Conservation (phyloP, 2,113 vertebrate genomes). For the Enhydra lutris region DNA sequence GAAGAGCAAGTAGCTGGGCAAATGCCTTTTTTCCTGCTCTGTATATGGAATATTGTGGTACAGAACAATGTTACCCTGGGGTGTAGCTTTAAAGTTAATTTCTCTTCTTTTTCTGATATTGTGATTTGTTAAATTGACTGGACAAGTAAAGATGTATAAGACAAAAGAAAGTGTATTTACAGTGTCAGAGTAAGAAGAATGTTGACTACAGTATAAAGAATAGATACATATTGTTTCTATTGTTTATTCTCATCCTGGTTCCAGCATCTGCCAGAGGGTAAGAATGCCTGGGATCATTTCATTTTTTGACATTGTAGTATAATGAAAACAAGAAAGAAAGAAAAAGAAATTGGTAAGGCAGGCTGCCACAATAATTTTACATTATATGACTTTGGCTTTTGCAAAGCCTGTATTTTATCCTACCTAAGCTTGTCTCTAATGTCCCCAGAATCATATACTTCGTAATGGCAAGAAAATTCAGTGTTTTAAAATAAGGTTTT, state of each 20-base stretch:
- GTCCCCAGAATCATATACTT: not conserved
- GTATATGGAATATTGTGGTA: not conserved
- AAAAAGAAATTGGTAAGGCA: not conserved
- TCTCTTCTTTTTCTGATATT: conserved; percentile 7
- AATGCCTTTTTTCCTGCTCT: not conserved
- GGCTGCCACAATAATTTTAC: not conserved
- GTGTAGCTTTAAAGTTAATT: conserved; percentile 31
- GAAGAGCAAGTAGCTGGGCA: not conserved
- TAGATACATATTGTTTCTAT: not conserved
- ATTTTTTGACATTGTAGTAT: not conserved
- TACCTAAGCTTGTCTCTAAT: not conserved
- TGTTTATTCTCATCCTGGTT: not conserved
- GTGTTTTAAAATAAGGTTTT: conserved; percentile 3
- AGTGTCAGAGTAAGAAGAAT: not conserved
- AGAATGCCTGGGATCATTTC: not conserved
- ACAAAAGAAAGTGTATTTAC: not conserved
- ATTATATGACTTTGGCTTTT: not conserved
- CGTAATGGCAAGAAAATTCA: not conserved
- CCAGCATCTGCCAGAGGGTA: not conserved
- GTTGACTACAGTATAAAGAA: not conserved
- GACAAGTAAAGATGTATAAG: conserved; percentile 19
- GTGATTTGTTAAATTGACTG: conserved; percentile 39
- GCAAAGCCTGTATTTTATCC: not conserved
- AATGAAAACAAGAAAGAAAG: not conserved
- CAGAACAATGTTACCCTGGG: not conserved